Evolutionary conservation across 2,888 invertebrate genomes (phyloP).

Genomic region (Pharmacophagus antenor): DNA sequence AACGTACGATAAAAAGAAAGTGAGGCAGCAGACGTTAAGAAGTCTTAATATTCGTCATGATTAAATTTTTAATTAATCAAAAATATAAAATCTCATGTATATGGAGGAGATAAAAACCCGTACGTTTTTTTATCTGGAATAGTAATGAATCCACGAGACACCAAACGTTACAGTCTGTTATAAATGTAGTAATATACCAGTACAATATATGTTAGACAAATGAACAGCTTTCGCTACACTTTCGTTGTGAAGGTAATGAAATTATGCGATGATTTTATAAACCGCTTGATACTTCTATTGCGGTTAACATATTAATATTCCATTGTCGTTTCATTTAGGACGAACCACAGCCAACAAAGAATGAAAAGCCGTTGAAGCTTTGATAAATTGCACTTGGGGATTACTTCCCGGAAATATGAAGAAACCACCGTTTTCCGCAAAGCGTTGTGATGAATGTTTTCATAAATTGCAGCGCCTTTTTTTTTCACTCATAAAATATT

Average conservation of each 20-base stretch:
- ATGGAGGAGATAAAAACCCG: too few species aligned
- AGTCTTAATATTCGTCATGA: too few species aligned
- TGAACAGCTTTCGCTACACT: neutral
- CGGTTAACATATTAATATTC: conserved; percentile 24
- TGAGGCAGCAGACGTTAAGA: neutral
- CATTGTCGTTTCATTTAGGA: conserved; percentile 24
- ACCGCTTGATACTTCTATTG: conserved; percentile 1
- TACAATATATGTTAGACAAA: too few species aligned
- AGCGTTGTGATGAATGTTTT: conserved; percentile 27
- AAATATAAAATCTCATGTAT: too few species aligned
- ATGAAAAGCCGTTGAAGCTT: conserved; percentile 29
- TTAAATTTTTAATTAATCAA: too few species aligned
- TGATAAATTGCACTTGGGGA: conserved; percentile 31
- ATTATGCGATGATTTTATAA: neutral
- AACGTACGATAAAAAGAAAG: neutral
- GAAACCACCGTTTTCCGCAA: conserved; percentile 30
- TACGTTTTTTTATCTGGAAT: too few species aligned
- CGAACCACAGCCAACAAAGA: conserved; percentile 22
- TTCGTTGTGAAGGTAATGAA: neutral
- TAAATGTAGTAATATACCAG: too few species aligned
- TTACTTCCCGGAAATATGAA: conserved; percentile 31
- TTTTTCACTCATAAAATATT: conserved; percentile 20
- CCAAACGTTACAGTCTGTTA: too few species aligned
- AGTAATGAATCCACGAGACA: too few species aligned
- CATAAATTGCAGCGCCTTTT: conserved; percentile 25